These are phyloP conservation scores for Rhinophrynus dorsalis DNA, from an alignment of 2,797 vertebrate genomes.

Conservation along the genomic window DNA sequence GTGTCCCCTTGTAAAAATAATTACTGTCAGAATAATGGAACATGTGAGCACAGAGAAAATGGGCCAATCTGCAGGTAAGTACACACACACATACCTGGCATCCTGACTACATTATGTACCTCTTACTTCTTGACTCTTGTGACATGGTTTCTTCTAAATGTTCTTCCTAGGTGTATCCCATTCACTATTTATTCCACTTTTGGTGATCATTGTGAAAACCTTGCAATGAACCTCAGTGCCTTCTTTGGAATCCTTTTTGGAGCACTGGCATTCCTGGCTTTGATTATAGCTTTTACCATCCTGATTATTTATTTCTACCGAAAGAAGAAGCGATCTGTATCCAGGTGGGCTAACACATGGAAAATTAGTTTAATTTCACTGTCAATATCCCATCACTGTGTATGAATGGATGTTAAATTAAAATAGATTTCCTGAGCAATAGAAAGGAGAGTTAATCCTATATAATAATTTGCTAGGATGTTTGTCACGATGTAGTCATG, in stretches of 20 bases:
- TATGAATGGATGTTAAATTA: no score
- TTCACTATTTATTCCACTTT: constrained; percentile 60
- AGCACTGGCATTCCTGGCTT: constrained; percentile 56
- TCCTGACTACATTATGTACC: not conserved
- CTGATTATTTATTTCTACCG: constrained; percentile 35
- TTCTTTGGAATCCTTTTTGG: constrained; percentile 66
- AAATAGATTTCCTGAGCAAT: no score
- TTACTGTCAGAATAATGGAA: constrained; percentile 58
- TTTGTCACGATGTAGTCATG: no score
- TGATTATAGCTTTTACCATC: constrained; percentile 41
- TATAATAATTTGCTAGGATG: no score
- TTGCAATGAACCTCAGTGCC: constrained; percentile 53
- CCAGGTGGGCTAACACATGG: no score
- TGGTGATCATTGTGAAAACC: constrained; percentile 47
- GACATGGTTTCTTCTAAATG: not conserved
- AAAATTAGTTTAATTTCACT: no score
- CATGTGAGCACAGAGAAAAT: constrained; percentile 57
- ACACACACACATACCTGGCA: not conserved
- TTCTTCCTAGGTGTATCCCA: constrained; percentile 58
- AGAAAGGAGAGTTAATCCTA: no score
- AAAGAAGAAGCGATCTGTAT: not conserved
- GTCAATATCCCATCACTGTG: no score
- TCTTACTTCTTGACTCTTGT: not conserved
- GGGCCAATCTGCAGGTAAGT: constrained; percentile 65
- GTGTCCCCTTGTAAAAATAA: constrained; percentile 60